These are phyloP conservation scores for Sarcophaga caerulescens DNA, from an alignment of 2,888 invertebrate species.

Conservation along the genomic window DNA sequence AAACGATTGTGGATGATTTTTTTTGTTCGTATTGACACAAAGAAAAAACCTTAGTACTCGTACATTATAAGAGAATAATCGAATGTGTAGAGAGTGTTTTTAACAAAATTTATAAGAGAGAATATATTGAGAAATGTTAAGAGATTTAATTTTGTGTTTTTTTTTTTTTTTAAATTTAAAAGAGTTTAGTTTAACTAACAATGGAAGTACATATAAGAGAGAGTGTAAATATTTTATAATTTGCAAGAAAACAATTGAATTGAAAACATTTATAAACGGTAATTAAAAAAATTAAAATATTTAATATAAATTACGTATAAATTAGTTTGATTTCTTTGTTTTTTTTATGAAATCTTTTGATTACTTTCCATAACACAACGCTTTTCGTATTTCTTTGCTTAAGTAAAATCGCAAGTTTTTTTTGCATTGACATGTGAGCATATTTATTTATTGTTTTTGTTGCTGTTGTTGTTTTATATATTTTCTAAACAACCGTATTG, in stretches of 20 bases:
- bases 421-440: no score
- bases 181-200: neutral
- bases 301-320: neutral
- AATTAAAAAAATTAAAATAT: no score
- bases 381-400: no score
- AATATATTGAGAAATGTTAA: neutral
- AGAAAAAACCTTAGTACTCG: neutral
- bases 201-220: neutral
- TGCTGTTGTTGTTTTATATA: neutral
- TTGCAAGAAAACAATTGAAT: neutral
- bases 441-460: neutral
- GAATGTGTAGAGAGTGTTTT: neutral
- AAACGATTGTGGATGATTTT: neutral
- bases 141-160: neutral
- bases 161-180: neutral
- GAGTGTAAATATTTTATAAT: neutral
- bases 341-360: neutral
- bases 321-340: neutral
- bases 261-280: no score
- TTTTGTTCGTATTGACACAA: neutral
- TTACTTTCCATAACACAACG: neutral
- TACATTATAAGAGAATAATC: neutral
- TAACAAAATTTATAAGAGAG: neutral
- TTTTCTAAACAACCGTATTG: neutral
- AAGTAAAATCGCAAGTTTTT: no score